These are phyloP conservation scores for Eurystomus glaucurus DNA, from an alignment of 2,797 vertebrate species.

Conservation along the genomic window DNA sequence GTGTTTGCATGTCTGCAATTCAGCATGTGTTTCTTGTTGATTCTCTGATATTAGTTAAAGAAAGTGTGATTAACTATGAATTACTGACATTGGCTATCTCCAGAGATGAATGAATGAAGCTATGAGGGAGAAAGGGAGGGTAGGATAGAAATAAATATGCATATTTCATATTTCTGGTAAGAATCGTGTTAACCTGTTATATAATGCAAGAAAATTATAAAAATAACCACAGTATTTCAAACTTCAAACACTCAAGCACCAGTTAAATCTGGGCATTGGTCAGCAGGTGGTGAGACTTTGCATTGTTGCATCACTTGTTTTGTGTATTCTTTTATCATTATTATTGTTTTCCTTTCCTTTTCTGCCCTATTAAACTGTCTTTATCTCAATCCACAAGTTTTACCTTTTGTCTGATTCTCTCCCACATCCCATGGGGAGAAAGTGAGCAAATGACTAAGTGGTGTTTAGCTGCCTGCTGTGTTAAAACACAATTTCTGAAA, in stretches of 20 bases:
- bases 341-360: not conserved
- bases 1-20: conserved; percentile 5
- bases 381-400: not conserved
- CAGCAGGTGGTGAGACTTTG: not conserved
- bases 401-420: not conserved
- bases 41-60: conserved; percentile 23
- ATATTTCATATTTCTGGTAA: not conserved
- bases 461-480: not conserved
- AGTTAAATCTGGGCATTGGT: not conserved
- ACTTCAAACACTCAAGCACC: not conserved
- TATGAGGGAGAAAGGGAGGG: not conserved
- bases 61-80: conserved; percentile 13
- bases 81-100: not conserved
- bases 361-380: not conserved
- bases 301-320: not conserved
- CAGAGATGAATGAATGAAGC: not conserved
- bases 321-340: not conserved
- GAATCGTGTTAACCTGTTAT: not conserved
- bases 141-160: not conserved
- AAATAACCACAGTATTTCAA: not conserved
- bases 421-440: too few relatives aligned
- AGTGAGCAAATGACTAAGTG: not conserved
- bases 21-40: not conserved
- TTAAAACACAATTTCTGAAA: not conserved
- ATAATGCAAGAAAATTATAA: not conserved